A percentile compares a stretch with the other conserved stretches of the same genome.
phyloP scores from a whole-genome alignment of 1,140 invertebrate genomes.

The Caenorhabditis brenneri region DNA sequence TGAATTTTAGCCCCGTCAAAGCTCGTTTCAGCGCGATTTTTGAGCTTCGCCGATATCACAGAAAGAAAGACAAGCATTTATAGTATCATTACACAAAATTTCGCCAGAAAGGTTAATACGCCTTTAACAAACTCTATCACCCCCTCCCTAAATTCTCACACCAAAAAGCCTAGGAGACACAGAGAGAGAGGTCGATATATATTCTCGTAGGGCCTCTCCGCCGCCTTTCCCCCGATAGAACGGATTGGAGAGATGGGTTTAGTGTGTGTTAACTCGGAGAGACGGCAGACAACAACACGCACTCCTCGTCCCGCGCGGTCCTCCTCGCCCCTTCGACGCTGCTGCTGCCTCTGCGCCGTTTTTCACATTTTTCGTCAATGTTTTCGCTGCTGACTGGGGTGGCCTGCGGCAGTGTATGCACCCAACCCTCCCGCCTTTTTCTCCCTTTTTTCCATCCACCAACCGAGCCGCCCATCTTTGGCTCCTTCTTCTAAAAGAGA shows the following conservation, averaged over 20 bases:
- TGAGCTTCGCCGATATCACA: too few relatives aligned
- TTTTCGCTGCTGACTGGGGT: background rate
- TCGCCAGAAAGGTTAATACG: background rate
- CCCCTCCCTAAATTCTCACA: too few relatives aligned
- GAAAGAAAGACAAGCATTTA: too few relatives aligned
- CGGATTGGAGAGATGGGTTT: background rate
- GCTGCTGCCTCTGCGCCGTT: background rate
- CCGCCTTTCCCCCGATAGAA: background rate
- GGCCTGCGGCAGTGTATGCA: background rate
- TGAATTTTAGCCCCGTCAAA: too few relatives aligned
- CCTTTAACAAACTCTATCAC: too few relatives aligned
- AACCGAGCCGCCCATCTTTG: too few relatives aligned
- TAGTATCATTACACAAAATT: background rate
- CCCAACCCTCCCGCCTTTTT: background rate
- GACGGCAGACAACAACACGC: background rate
- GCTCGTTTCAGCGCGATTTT: too few relatives aligned
- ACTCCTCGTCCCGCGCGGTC: background rate
- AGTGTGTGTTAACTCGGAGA: background rate
- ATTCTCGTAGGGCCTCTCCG: too few relatives aligned
- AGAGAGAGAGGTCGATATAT: background rate
- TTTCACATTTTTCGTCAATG: constrained; percentile 20
- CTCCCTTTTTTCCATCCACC: too few relatives aligned
- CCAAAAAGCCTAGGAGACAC: background rate
- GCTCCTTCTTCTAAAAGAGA: too few relatives aligned
- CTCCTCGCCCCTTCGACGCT: background rate